These are phyloP conservation scores for Phasia obesa DNA, from an alignment of 2,888 invertebrate species.

Conservation along the genomic window DNA sequence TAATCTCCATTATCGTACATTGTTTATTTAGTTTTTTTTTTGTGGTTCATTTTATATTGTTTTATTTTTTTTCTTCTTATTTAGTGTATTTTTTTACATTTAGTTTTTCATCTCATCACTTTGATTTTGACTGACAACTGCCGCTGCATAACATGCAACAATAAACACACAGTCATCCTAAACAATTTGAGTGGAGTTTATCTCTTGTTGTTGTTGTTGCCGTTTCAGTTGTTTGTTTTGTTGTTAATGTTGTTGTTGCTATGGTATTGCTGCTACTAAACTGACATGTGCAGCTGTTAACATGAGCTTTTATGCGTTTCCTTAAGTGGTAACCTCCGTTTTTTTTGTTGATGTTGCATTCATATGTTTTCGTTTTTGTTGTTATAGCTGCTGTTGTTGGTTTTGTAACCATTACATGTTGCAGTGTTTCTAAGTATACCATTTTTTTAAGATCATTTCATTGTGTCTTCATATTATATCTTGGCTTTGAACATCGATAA, in stretches of 20 bases:
- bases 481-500: conserved; percentile 67
- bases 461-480: conserved; percentile 37
- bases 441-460: conserved; percentile 35
- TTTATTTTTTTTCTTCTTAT: background rate
- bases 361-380: conserved; percentile 58
- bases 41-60: conserved; percentile 5
- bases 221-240: conserved; percentile 34
- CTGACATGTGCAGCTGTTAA: conserved; percentile 79
- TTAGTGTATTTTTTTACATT: conserved; percentile 46
- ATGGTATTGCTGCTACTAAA: conserved; percentile 58
- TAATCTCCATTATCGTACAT: conserved; percentile 53
- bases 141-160: conserved; percentile 73
- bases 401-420: conserved; percentile 64
- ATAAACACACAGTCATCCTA: conserved; percentile 45
- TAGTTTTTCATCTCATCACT: conserved; percentile 73
- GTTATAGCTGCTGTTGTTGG: conserved; percentile 41
- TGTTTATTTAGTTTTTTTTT: conserved; percentile 43
- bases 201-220: conserved; percentile 51
- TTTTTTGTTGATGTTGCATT: conserved; percentile 48
- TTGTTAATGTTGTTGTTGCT: conserved; percentile 70
- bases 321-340: conserved; percentile 68
- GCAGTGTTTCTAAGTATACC: conserved; percentile 35
- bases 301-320: conserved; percentile 77
- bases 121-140: conserved; percentile 81
- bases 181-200: conserved; percentile 42